Evolutionary conservation across 2,888 invertebrate genomes (phyloP).

Genomic region (Caenorhabditis panamensis): DNA sequence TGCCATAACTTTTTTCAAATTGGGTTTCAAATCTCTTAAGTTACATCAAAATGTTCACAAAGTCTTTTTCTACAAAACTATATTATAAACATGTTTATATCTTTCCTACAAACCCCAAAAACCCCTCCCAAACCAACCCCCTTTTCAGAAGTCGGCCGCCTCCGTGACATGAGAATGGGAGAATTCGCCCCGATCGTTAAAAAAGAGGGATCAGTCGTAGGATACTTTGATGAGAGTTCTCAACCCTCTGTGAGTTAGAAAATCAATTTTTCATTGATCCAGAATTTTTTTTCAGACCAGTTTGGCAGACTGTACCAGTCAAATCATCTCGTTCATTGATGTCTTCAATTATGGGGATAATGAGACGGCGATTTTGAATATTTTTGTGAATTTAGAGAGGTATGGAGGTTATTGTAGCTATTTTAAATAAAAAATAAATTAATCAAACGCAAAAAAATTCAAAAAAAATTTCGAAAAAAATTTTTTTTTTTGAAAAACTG

Average conservation of each 20-base stretch:
- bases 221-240: conserved; percentile 46
- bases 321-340: conserved; percentile 25
- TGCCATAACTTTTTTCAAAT: no score
- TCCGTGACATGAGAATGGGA: conserved; percentile 55
- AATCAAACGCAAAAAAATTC: background rate
- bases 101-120: no score
- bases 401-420: background rate
- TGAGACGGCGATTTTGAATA: conserved; percentile 15
- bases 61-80: background rate
- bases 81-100: no score
- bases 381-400: conserved; percentile 43
- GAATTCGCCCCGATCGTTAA: conserved; percentile 37
- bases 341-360: conserved; percentile 2
- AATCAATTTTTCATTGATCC: background rate
- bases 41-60: no score
- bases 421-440: background rate
- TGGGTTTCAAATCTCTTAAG: no score
- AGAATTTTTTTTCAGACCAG: conserved; percentile 33
- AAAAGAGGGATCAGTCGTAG: conserved; percentile 49
- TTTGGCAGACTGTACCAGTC: conserved; percentile 21
- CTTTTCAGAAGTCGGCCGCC: conserved; percentile 60
- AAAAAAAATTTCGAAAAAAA: background rate
- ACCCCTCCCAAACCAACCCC: no score
- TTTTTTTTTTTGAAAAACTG: background rate
- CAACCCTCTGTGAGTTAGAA: conserved; percentile 35